A percentile compares a stretch with the other conserved stretches of the same genome.
Evolutionary conservation across 1,140 invertebrate species (phyloP).

Genomic region (Bombus sibiricus): DNA sequence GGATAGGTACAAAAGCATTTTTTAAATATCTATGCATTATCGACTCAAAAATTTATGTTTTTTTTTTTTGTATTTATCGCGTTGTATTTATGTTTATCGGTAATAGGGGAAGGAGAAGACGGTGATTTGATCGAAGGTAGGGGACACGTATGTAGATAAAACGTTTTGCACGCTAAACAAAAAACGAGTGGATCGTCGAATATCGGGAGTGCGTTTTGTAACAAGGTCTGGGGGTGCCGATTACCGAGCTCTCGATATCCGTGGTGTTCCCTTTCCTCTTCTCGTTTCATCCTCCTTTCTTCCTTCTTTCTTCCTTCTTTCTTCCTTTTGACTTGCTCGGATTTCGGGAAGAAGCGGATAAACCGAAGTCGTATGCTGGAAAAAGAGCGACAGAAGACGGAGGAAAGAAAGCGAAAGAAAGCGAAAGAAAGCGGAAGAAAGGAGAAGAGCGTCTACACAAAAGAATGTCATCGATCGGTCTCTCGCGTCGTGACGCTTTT

Average conservation of each 20-base stretch:
- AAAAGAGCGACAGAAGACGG: neutral
- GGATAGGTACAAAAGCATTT: no score
- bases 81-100: accelerated
- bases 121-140: neutral
- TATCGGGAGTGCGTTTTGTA: neutral
- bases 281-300: neutral
- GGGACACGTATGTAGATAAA: neutral
- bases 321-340: conserved; percentile 25
- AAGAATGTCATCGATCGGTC: conserved; percentile 62
- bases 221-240: conserved; percentile 34
- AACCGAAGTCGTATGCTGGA: neutral
- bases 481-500: conserved; percentile 52
- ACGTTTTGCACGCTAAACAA: conserved; percentile 8
- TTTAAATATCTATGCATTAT: no score
- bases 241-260: conserved; percentile 28
- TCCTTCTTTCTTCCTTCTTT: neutral
- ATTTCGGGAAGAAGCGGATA: neutral
- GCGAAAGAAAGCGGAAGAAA: conserved; percentile 8
- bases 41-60: no score
- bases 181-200: neutral
- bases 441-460: conserved; percentile 47
- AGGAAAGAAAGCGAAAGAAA: neutral
- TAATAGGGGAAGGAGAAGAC: no score
- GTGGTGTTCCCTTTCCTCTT: neutral
- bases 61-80: no score